Base-by-base conservation (phyloP, 2,797 vertebrate species). In the Megalops cyprinoides region DNA sequence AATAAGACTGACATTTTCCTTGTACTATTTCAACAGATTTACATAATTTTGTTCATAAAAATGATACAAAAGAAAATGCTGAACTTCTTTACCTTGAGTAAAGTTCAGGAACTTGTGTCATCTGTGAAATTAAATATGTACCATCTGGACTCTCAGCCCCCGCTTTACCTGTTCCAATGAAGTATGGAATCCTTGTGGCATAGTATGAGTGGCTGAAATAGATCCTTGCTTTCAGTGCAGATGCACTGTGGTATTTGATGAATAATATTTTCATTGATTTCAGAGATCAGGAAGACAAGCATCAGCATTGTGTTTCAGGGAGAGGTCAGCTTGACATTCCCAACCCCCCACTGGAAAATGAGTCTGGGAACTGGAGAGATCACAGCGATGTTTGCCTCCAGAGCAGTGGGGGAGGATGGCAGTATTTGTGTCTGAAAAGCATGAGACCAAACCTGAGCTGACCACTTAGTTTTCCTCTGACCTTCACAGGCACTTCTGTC, bases 1-100 rank as follows among this genome's bases (percentile, higher is more conserved):
- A 75, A 80, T 62, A 65, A 42, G 44, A 55, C 31, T 76, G 71
- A 80, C 56, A 80, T 80, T 76, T 62, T 44, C 79, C 53, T 48
- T 15, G 8, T 56, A 60, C 49, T 56, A 49, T 76, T 75, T 75
- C 56, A 34, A 60, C 28, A 20, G 46, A 51, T 80, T 80, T 80
- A 46, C 73, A 62, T 80, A 48, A 80, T 62, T 48, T 9, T 28
- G 5, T 62, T 62, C 42, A 80, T 49, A 75, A 65, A 62, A 76
- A 65, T 25, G 28, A 5, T 28, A 34, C 31, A 49, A 67, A 49
- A 12, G 44, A 7, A 65, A 67, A 78, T 18, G 9, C 42, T 69
- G 15, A 49, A 20, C 25, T 25, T 39, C 9, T 28, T 10, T 51
- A 28, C 25, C 3, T 18, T n/a, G 37, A 28, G n/a, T 48, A 42